These are phyloP conservation scores for Nephrotoma guestfalica DNA, from an alignment of 2,888 invertebrate species.

Conservation along the genomic window DNA sequence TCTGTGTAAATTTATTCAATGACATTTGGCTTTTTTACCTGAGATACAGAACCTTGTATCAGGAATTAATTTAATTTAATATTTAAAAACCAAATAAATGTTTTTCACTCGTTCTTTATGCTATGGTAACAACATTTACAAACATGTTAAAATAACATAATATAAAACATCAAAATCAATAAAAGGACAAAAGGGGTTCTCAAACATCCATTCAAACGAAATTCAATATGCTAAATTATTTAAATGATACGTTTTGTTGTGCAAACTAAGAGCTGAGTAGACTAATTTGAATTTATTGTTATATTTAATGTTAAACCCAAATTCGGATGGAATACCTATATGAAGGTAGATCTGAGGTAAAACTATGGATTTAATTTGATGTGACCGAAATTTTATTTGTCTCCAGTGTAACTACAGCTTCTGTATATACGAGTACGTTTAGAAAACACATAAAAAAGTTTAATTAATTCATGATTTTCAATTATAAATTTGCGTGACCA, in stretches of 20 bases:
- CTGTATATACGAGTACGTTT: neutral
- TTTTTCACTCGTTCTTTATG: neutral
- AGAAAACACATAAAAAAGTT: neutral
- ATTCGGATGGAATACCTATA: neutral
- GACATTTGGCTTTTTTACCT: no score
- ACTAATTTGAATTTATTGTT: neutral
- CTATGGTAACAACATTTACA: neutral
- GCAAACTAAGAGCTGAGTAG: neutral
- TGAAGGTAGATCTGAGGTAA: neutral
- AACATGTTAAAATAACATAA: neutral
- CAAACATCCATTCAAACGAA: neutral
- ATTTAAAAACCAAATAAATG: neutral
- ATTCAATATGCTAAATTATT: neutral
- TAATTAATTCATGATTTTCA: neutral
- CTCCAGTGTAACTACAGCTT: neutral
- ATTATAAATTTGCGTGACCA: neutral
- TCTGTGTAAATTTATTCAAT: no score
- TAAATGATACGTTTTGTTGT: neutral
- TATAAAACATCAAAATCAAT: neutral
- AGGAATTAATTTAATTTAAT: neutral
- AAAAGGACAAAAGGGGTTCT: neutral
- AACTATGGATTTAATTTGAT: neutral
- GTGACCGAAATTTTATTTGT: neutral
- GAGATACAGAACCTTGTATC: neutral
- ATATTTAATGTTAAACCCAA: neutral